phyloP scores from a whole-genome alignment of 2,888 invertebrate genomes.

The Nomada flava region DNA sequence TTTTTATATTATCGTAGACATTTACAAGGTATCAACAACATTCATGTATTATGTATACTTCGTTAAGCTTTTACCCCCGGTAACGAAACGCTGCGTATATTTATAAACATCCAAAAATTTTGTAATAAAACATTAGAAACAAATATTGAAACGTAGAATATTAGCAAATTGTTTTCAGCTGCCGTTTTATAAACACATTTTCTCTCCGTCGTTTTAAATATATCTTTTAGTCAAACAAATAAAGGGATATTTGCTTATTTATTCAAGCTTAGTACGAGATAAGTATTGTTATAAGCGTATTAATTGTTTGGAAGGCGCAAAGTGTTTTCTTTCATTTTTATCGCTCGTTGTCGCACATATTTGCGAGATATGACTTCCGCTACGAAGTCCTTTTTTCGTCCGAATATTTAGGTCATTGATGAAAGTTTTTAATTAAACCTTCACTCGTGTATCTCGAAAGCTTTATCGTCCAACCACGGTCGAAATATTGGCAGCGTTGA shows the following conservation, averaged over 20 bases:
- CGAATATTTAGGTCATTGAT: constrained; percentile 14
- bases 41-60: background rate
- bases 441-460: constrained; percentile 84
- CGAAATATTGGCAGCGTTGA: constrained; percentile 95
- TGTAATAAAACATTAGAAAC: background rate
- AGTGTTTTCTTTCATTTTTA: background rate
- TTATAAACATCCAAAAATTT: background rate
- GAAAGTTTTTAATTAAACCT: constrained; percentile 37
- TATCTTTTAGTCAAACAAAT: constrained; percentile 1
- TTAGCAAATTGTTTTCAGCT: background rate
- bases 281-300: constrained; percentile 52
- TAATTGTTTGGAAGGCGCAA: background rate
- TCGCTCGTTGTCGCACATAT: background rate
- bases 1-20: constrained; percentile 16
- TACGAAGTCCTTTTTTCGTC: constrained; percentile 6
- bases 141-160: background rate
- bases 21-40: constrained; percentile 37
- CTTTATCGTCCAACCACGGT: constrained; percentile 93
- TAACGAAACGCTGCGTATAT: too few relatives aligned
- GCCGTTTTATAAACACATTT: background rate
- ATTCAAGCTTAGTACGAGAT: constrained; percentile 5
- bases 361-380: background rate
- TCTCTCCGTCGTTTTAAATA: too few relatives aligned
- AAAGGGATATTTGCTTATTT: constrained; percentile 6
- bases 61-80: background rate